These are phyloP conservation scores for Cryptotermes secundus DNA, from an alignment of 1,140 invertebrate genomes.

Conservation along the genomic window DNA sequence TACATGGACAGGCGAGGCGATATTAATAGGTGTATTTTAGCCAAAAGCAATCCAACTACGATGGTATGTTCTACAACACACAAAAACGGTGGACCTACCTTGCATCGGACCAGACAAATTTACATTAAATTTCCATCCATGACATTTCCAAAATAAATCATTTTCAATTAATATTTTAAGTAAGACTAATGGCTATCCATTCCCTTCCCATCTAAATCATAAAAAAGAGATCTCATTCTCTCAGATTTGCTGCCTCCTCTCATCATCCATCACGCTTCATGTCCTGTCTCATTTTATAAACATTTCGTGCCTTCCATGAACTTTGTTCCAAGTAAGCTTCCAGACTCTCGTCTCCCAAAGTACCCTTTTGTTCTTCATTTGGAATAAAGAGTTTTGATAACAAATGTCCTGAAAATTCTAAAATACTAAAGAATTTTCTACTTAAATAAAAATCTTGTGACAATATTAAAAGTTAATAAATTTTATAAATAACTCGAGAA, in stretches of 20 bases:
- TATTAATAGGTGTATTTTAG: not conserved
- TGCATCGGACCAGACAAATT: not conserved
- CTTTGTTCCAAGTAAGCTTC: not conserved
- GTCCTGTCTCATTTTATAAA: not conserved
- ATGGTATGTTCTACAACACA: not conserved
- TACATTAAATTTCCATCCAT: not conserved
- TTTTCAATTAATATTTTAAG: slow-evolving; percentile 11
- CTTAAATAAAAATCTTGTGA: too few species aligned
- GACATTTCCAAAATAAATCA: not conserved
- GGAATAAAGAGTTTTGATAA: too few species aligned
- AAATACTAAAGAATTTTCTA: too few species aligned
- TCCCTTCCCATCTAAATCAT: not conserved
- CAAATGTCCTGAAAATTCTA: too few species aligned
- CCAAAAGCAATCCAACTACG: not conserved
- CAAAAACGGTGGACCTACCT: not conserved
- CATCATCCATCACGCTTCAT: not conserved
- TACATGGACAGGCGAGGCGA: not conserved
- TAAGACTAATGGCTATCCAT: not conserved
- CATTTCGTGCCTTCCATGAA: not conserved
- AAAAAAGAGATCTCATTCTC: not conserved
- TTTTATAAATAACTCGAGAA: too few species aligned
- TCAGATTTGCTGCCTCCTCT: not conserved
- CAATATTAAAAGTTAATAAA: too few species aligned
- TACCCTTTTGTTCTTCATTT: not conserved
- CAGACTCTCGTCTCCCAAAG: not conserved